Base-by-base conservation (phyloP, 1,140 invertebrate species). In the Ephestia elutella region DNA sequence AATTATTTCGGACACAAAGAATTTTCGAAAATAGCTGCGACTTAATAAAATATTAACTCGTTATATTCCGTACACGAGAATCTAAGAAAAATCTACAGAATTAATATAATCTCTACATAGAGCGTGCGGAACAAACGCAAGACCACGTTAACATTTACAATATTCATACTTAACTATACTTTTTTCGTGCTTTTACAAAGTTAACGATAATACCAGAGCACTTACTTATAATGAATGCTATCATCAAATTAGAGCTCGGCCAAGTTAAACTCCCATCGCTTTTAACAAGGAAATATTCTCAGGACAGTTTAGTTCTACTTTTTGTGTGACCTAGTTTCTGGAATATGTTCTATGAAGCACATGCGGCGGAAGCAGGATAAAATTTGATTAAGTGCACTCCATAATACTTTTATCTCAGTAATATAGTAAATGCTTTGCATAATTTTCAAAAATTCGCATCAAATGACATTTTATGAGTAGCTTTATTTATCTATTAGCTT, bases 1-100 rank as follows among this genome's bases (percentile, higher is more conserved):
- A 67, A 72, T 70, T 59, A 68, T 68, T 64, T 67, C 30, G 60
- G 62, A 70, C 68, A 62, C 60, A 62, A 62, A 44, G 1, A 5
- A 44, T 10, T 10, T 17, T 2, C 13, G 13, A 17, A 15, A 44
- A 15, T 15, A 3, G 38, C 38, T 17, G 38, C n/a, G 5, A 10
- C n/a, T 15, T 44, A 44, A 3, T 25, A 25, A 7, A 7, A n/a
- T n/a, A n/a, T 38, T 44, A 44, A 44, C n/a, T 44, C 38, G 13
- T 44, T 44, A 15, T 15, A 44, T 44, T 3, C 21, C 21, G 21
- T 25, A 7, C 21, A 7, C 21, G 21, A 25, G 21, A 25, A 3
- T 25, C 21, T n/a, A n/a, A 7, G 21, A 3, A 2, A 25, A 25
- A 25, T 25, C 21, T 25, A 25, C 2, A 25, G 7, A 2, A 25